Base-by-base conservation (phyloP, 2,888 invertebrate genomes). In the Diplolepis rosae region DNA sequence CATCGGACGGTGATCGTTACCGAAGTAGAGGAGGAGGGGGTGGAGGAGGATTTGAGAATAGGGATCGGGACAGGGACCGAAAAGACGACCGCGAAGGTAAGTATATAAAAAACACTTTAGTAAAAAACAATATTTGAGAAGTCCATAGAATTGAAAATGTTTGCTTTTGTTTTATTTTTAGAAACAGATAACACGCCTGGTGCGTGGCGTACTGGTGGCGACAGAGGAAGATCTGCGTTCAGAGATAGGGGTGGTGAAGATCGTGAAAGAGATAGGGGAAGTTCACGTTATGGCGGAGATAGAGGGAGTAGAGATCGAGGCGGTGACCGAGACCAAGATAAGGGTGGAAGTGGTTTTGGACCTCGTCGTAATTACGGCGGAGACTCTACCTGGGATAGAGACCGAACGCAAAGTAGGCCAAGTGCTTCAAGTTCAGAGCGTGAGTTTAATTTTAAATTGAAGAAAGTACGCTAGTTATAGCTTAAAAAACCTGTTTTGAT, bases 271-370 rank as follows among this genome's bases (percentile, higher is more conserved):
- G 85, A 86, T 32, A 78, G 78, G 85, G 65, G 83, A 54, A 79
- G 80, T 24, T 61, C 48, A 79, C 79, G 72, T 15, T 81, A 77
- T 13, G 79, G 82, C 51, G 77, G 76, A 30, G 61, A 61, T 6
- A 77, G 79, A 30, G 90, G 90, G 13, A 75, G 80, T 22, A 82
- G 84, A 71, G 83, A 85, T 0, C 77, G 80, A 66, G 89, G 88
- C 73, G 79, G 85, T 67, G 88, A 90, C 75, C 86, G 89, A 15
- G 90, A 89, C 11, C 84, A 88, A 22, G 89, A 89, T 18, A 86
- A 88, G n/a, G 88, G 89, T 67, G 85, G 89, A 82, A 91, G 91
- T 89, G 79, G 81, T 54, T 88, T 86, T 51, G 87, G 87, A 2
- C 82, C 85, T 1, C 86, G 88, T 42, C 85, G 88, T 42, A 84